Evolutionary conservation across 2,113 vertebrate genomes (phyloP).

Genomic region (Alouatta palliata): DNA sequence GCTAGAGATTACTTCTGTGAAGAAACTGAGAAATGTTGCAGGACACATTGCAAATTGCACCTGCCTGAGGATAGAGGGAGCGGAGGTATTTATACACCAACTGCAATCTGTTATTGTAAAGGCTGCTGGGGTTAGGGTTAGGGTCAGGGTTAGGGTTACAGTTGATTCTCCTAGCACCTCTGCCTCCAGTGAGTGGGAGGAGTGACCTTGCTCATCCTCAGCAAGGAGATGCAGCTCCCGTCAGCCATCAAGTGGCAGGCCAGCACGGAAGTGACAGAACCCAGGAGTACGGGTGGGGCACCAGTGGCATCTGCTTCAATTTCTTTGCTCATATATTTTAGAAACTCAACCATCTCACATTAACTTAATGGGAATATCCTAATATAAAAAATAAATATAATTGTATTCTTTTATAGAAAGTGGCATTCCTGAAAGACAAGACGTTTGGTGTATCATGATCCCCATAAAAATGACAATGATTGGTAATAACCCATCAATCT

Average conservation of each 20-base stretch:
- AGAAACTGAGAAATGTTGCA: background rate
- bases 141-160: no score
- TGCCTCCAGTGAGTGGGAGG: background rate
- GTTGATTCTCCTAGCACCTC: background rate
- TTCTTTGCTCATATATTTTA: background rate
- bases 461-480: background rate
- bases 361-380: constrained; percentile 4
- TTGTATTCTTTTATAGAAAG: background rate
- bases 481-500: background rate
- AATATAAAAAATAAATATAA: background rate
- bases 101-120: background rate
- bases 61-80: background rate
- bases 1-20: background rate
- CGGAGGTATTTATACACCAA: background rate
- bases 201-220: background rate
- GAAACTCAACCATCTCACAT: background rate
- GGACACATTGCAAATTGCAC: background rate
- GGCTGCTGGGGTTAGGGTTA: background rate
- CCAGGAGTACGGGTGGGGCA: background rate
- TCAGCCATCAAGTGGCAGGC: background rate
- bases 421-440: background rate
- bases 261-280: background rate
- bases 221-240: background rate
- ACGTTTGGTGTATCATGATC: background rate
- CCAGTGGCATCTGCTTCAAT: background rate